phyloP scores from a whole-genome alignment of 2,888 invertebrate genomes.

The Formica aserva region DNA sequence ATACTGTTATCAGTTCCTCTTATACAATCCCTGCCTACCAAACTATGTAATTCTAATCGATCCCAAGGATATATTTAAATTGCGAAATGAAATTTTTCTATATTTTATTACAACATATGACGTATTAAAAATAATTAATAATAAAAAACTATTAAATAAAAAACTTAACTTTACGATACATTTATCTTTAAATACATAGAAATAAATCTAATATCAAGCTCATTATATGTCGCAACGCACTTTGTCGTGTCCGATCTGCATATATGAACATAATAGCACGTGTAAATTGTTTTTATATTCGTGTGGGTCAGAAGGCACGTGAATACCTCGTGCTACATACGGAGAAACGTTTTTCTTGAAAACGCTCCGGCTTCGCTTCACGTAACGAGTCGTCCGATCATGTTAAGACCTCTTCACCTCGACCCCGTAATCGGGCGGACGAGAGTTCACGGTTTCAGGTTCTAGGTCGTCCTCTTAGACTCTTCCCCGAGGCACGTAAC shows the following conservation, averaged over 20 bases:
- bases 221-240: not conserved
- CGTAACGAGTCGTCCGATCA: slow-evolving; percentile 41
- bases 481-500: slow-evolving; percentile 64
- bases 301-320: not conserved
- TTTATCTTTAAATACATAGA: not conserved
- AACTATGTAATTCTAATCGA: not conserved
- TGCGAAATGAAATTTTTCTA: not conserved
- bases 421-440: slow-evolving; percentile 65
- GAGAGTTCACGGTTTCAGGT: slow-evolving; percentile 73
- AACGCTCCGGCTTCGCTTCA: not conserved
- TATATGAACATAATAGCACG: slow-evolving; percentile 25
- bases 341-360: slow-evolving; percentile 22
- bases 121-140: not conserved
- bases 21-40: not conserved
- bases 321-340: slow-evolving; percentile 15
- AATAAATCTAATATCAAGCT: slow-evolving; percentile 20
- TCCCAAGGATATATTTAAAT: not conserved
- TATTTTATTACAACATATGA: not conserved
- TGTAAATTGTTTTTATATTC: slow-evolving; percentile 42
- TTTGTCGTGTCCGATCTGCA: slow-evolving; percentile 33
- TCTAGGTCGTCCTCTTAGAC: slow-evolving; percentile 70
- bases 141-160: not conserved
- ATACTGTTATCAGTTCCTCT: not conserved
- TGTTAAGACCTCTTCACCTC: slow-evolving; percentile 51
- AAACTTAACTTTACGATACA: not conserved